These are phyloP conservation scores for Ceratosolen solmsi DNA, from an alignment of 1,140 invertebrate species.

Conservation along the genomic window DNA sequence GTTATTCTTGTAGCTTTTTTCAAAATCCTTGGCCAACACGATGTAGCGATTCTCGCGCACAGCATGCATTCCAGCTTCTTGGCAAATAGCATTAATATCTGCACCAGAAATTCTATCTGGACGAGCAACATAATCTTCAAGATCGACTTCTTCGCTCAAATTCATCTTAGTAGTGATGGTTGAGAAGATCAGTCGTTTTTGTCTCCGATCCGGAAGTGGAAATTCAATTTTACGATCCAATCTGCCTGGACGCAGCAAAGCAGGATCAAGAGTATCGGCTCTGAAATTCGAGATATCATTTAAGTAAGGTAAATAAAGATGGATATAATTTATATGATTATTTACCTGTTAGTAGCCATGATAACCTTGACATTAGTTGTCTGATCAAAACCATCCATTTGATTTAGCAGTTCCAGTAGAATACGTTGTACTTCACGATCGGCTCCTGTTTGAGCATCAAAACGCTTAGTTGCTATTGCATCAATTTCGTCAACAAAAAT, in stretches of 20 bases:
- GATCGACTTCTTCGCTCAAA: constrained; percentile 98
- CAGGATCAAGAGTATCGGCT: constrained; percentile 98
- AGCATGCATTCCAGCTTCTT: constrained; percentile 97
- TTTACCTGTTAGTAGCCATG: constrained; percentile 95
- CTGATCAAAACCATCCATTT: constrained; percentile 99
- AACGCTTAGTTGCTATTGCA: constrained; percentile 98
- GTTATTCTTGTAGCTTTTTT: constrained; percentile 99
- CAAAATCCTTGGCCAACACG: constrained; percentile 98
- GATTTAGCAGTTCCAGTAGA: constrained; percentile 96
- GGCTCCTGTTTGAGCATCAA: constrained; percentile 99
- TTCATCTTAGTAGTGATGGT: constrained; percentile 99
- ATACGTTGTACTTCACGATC: constrained; percentile 99
- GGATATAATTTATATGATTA: constrained; percentile 8
- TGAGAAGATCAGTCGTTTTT: constrained; percentile 98
- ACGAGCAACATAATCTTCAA: constrained; percentile 98
- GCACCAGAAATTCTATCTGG: constrained; percentile 99
- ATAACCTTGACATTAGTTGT: constrained; percentile 99
- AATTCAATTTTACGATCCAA: constrained; percentile 99
- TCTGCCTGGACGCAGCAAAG: constrained; percentile 95
- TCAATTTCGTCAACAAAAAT: constrained; percentile 99
- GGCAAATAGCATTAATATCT: constrained; percentile 99
- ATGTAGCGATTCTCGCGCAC: constrained; percentile 99
- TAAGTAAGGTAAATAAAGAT: not conserved
- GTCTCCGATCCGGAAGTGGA: constrained; percentile 96
- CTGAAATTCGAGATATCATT: constrained; percentile 66